Evolutionary conservation across 1,140 invertebrate genomes (phyloP), one percentile per base, ranked within the genome.

Genomic region (Pseudomyrmex sp.): DNA sequence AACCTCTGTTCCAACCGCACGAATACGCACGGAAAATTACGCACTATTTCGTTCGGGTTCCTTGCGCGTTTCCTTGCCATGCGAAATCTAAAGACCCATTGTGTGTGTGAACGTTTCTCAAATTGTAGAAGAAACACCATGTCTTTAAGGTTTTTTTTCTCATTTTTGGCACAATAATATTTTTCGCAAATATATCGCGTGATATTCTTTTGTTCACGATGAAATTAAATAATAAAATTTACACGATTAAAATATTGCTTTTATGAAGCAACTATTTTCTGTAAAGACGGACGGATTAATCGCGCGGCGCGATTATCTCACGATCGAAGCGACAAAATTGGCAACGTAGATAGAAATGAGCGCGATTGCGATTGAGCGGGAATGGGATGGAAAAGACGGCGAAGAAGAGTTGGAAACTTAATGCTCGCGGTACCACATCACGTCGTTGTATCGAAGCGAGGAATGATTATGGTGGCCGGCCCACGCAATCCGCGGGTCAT

Each of bases 401-500:
- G 82, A 83, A 58, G 83, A 91, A 85, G 86, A 84, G 83, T 69
- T 86, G 84, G 88, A 91, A 90, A 93, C 85, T 82, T 86, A 88
- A 91, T 90, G 90, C 88, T 85, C 88, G 85, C 88, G 90, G 89
- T 86, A 90, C 69, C 82, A 46, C 83, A 79, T 82, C 46, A 75
- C 85, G 77, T 88, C 85, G 84, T 58, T 84, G 52, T 68, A 87
- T 82, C 82, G 82, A 77, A 63, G 56, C 90, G 86, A 86, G 90
- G 88, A 91, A 91, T 90, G 88, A 91, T 92, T 92, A 92, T 91
- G 84, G 90, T 79, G 89, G 87, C 88, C 90, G 89, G 92, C 91
- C 91, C 90, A 92, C 91, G 92, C 92, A 91, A 93, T 92, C 89
- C 90, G 73, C 86, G 88, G 91, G 92, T 93, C 92, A 93, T 91